Evolutionary conservation across 2,797 vertebrate genomes (phyloP).

Genomic region (Karalla daura): DNA sequence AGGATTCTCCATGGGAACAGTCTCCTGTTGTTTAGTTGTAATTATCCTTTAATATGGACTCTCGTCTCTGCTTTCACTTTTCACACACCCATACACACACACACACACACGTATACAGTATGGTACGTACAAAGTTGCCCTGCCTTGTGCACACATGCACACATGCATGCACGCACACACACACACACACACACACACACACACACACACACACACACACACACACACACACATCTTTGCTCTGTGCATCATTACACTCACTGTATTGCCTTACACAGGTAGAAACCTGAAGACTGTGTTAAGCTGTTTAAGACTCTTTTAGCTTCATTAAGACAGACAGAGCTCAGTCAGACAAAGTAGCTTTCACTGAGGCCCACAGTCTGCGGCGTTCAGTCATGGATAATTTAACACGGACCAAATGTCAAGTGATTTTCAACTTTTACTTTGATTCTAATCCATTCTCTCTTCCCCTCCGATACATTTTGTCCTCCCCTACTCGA

Average conservation of each 20-base stretch:
- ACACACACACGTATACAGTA: background rate
- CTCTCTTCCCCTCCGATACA: slow-evolving; percentile 18
- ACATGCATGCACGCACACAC: slow-evolving; percentile 45
- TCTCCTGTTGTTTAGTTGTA: slow-evolving; percentile 73
- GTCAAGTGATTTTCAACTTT: slow-evolving; percentile 79
- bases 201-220: slow-evolving; percentile 14
- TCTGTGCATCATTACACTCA: slow-evolving; percentile 84
- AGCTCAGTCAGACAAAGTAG: slow-evolving; percentile 81
- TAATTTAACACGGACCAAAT: slow-evolving; percentile 80
- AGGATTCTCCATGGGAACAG: slow-evolving; percentile 68
- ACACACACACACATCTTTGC: slow-evolving; percentile 48
- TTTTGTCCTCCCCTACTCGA: background rate
- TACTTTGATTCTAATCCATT: slow-evolving; percentile 63
- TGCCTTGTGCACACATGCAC: slow-evolving; percentile 1
- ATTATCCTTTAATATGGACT: slow-evolving; percentile 79
- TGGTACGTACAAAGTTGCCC: slow-evolving; percentile 14
- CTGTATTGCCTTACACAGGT: slow-evolving; percentile 86
- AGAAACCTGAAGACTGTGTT: slow-evolving; percentile 86
- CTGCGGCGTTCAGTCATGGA: slow-evolving; percentile 73
- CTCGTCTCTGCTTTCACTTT: slow-evolving; percentile 66
- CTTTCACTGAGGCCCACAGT: slow-evolving; percentile 78
- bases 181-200: slow-evolving; percentile 3
- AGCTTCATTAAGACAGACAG: slow-evolving; percentile 85
- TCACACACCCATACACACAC: background rate
- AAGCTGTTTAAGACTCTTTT: slow-evolving; percentile 87